Conservation (phyloP, 1,140 invertebrate genomes). For the Anthonomus grandis region DNA sequence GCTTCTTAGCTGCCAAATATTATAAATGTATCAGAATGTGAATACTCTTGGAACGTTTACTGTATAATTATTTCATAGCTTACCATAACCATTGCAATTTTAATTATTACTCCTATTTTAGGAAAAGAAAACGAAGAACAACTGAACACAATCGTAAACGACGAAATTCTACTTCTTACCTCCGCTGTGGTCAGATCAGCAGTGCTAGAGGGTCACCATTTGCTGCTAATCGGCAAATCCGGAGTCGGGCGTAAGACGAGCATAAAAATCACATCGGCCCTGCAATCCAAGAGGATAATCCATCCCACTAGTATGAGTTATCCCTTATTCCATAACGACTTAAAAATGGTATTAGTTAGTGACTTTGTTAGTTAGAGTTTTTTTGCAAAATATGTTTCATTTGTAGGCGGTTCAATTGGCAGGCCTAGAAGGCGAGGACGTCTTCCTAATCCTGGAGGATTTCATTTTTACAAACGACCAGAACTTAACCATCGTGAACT, state of each 20-base stretch:
- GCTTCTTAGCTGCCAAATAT: no score
- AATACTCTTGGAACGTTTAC: no score
- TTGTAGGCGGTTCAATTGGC: conserved; percentile 67
- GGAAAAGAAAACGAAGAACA: conserved; percentile 34
- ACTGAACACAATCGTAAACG: conserved; percentile 59
- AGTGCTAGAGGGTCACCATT: conserved; percentile 59
- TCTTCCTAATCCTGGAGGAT: conserved; percentile 79
- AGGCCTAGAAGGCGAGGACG: conserved; percentile 75
- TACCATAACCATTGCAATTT: background rate
- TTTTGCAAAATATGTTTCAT: background rate
- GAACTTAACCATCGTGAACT: conserved; percentile 65
- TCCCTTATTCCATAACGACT: conserved; percentile 50
- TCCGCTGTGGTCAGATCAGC: conserved; percentile 62
- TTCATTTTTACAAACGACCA: conserved; percentile 69
- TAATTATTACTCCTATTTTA: background rate
- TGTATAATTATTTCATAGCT: no score
- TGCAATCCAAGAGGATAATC: conserved; percentile 68
- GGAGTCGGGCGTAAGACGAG: conserved; percentile 78
- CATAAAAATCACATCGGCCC: conserved; percentile 65
- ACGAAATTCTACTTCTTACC: conserved; percentile 64
- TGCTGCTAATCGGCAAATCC: conserved; percentile 70
- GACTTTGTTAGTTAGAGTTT: no score
- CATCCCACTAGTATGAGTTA: conserved; percentile 29
- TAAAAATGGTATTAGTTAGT: conserved; percentile 51
- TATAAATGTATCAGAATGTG: no score